These are phyloP conservation scores for Gandaritis pyraliata DNA, from an alignment of 2,888 invertebrate genomes.

Conservation along the genomic window DNA sequence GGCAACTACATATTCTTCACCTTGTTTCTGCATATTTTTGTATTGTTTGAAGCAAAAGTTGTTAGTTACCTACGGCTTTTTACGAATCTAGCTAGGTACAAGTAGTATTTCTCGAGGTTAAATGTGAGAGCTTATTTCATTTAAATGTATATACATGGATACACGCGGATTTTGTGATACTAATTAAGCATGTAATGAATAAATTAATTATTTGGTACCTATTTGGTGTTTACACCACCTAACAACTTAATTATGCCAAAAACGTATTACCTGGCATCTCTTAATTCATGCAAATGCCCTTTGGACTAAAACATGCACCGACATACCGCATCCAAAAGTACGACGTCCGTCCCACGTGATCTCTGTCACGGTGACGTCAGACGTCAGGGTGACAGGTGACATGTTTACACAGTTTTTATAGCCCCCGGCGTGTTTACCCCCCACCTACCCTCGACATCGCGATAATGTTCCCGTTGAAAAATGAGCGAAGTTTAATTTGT, in stretches of 20 bases:
- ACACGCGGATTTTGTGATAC: too few relatives aligned
- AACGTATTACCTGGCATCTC: not conserved
- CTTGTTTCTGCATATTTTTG: too few relatives aligned
- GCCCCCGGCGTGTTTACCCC: conserved; percentile 42
- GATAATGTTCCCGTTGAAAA: conserved; percentile 48
- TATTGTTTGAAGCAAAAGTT: too few relatives aligned
- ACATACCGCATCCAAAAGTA: conserved; percentile 21
- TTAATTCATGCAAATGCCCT: not conserved
- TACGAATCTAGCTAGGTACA: too few relatives aligned
- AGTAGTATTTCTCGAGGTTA: too few relatives aligned
- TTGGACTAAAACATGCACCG: conserved; percentile 2
- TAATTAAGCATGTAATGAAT: too few relatives aligned
- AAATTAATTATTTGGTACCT: too few relatives aligned
- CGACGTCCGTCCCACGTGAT: conserved; percentile 21
- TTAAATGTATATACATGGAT: too few relatives aligned
- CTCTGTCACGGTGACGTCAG: conserved; percentile 40
- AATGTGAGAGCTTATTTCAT: too few relatives aligned
- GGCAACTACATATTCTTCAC: too few relatives aligned
- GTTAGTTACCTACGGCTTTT: too few relatives aligned
- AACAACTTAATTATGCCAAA: not conserved
- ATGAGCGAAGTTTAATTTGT: conserved; percentile 41
- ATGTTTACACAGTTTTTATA: conserved; percentile 49
- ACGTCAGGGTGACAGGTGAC: conserved; percentile 46
- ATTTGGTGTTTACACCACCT: too few relatives aligned
- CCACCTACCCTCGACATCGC: conserved; percentile 36